phyloP scores from a whole-genome alignment of 2,113 vertebrate species.

The Calidris pugnax region DNA sequence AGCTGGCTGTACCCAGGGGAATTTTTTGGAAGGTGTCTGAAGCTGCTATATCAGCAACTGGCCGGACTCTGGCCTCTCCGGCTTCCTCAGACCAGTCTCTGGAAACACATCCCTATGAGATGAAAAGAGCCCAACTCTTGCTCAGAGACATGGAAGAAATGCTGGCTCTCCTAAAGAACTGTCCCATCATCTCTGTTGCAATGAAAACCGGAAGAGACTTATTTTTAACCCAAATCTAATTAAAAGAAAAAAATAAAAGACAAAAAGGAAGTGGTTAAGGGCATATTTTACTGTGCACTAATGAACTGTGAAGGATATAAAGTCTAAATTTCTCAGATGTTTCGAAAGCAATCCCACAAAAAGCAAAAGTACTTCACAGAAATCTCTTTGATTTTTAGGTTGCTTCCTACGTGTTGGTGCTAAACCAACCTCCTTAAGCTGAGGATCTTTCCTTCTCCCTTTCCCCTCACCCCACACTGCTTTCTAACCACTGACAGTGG shows the following conservation, averaged over 20 bases:
- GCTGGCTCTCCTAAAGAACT: neutral
- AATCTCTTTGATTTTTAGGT: neutral
- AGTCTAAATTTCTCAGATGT: neutral
- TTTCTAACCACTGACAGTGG: neutral
- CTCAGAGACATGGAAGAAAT: neutral
- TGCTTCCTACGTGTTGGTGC: neutral
- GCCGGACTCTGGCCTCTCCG: neutral
- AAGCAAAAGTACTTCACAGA: neutral
- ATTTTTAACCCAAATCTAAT: neutral
- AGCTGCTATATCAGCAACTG: neutral
- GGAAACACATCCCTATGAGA: neutral
- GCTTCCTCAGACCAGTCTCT: fast-evolving
- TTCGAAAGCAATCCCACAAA: neutral
- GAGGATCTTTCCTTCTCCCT: neutral
- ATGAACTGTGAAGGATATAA: neutral
- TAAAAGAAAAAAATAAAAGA: neutral
- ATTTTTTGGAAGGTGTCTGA: neutral
- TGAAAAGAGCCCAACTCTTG: neutral
- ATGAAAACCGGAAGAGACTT: neutral
- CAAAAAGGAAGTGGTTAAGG: neutral
- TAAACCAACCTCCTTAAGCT: neutral
- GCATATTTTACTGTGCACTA: neutral
- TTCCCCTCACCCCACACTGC: neutral
- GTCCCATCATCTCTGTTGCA: neutral
- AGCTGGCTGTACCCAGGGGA: neutral